A percentile compares a stretch with the other conserved stretches of the same genome.
phyloP scores from a whole-genome alignment of 2,113 vertebrate genomes.

The Chionis minor region DNA sequence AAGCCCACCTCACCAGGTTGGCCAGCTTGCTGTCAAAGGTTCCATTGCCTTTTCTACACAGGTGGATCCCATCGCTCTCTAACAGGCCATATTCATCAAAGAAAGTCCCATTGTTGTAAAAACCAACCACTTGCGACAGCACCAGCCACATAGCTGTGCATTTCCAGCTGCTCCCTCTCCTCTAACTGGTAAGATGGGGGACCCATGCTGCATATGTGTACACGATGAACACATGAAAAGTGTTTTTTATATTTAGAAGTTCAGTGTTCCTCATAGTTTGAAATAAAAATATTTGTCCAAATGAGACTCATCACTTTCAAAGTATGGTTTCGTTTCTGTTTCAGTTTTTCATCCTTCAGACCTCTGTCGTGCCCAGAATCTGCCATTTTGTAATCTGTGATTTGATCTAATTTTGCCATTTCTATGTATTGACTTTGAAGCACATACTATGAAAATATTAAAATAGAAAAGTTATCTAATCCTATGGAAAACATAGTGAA shows the following conservation, averaged over 20 bases:
- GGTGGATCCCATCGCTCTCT: too few species aligned
- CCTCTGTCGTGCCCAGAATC: neutral
- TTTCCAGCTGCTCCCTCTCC: too few species aligned
- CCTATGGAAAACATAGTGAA: neutral
- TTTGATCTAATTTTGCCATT: neutral
- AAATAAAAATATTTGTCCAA: neutral
- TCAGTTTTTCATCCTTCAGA: neutral
- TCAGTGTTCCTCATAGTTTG: neutral
- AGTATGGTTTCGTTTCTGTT: neutral
- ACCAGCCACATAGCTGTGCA: too few species aligned
- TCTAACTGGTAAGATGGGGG: too few species aligned
- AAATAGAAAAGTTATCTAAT: neutral
- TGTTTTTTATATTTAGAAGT: neutral
- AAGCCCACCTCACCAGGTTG: too few species aligned
- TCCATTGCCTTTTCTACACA: too few species aligned
- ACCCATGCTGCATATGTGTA: accelerated
- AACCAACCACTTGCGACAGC: too few species aligned
- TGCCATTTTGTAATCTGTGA: neutral
- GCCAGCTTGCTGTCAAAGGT: too few species aligned
- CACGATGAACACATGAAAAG: neutral
- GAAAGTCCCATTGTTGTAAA: too few species aligned
- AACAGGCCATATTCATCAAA: too few species aligned
- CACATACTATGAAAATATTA: neutral
- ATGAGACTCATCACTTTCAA: neutral
- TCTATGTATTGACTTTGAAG: neutral